These are phyloP conservation scores for Pseudomyrmex flavicornis DNA, from an alignment of 1,140 invertebrate species.

Conservation along the genomic window DNA sequence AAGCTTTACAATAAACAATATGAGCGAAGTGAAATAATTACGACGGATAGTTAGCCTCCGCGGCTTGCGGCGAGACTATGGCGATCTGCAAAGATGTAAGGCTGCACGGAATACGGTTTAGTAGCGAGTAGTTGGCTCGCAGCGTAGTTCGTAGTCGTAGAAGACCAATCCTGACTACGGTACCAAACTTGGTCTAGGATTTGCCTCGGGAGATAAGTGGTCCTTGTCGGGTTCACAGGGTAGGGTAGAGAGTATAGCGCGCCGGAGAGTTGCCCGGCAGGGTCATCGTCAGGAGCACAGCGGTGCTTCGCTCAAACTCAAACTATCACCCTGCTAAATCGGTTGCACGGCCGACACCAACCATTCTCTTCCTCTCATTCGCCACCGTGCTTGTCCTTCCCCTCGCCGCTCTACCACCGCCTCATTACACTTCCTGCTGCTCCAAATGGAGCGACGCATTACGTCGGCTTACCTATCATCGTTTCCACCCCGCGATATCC, in stretches of 20 bases:
- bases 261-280: slow-evolving; percentile 53
- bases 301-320: slow-evolving; percentile 64
- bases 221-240: slow-evolving; percentile 62
- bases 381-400: slow-evolving; percentile 37
- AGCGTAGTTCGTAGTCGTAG: slow-evolving; percentile 48
- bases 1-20: not conserved
- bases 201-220: slow-evolving; percentile 73
- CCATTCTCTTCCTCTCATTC: slow-evolving; percentile 32
- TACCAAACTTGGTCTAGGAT: slow-evolving; percentile 60
- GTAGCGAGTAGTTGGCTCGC: slow-evolving; percentile 31
- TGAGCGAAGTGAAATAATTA: slow-evolving; percentile 26
- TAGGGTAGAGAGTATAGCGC: slow-evolving; percentile 25
- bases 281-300: slow-evolving; percentile 66
- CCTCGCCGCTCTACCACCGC: slow-evolving; percentile 5
- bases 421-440: slow-evolving; percentile 78
- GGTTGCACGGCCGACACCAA: slow-evolving; percentile 45
- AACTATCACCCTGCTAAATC: slow-evolving; percentile 67
- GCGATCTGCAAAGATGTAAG: slow-evolving; percentile 55
- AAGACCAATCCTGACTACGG: slow-evolving; percentile 61
- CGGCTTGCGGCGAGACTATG: slow-evolving; percentile 15
- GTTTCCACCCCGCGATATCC: slow-evolving; percentile 64
- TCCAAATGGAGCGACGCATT: slow-evolving; percentile 77
- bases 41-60: slow-evolving; percentile 1
- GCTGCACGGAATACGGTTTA: slow-evolving; percentile 26
- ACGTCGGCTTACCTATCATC: slow-evolving; percentile 76